Evolutionary conservation across 2,113 vertebrate genomes (phyloP), one percentile per base, ranked within the genome.

Genomic region (Chaetodon auriga): DNA sequence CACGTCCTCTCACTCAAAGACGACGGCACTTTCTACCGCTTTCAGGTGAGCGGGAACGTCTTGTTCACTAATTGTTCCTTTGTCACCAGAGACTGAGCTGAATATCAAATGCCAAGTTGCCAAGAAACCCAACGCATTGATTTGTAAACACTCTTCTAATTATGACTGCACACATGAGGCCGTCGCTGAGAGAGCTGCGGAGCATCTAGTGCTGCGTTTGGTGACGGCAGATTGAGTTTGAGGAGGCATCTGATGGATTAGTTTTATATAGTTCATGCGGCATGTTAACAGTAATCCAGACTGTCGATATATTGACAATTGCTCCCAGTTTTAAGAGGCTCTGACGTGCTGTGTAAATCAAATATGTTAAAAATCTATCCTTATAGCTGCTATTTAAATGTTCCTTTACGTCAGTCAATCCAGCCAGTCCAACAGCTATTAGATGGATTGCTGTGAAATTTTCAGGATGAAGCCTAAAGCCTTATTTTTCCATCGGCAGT

Each of bases 1-100:
- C 98, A 99, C 0, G 97, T 99, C 64, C 97, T 99, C 76, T 96
- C 95, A 74, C 93, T 99, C 91, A 99, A 98, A 95, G 98, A 99
- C 15, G 98, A 99, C 8, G 96, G 98, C 45, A 97, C 98, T 0
- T 99, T 99, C 90, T 99, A 98, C 88, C 97, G 98, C 81, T 99
- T 99, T 87, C 98, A 99, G 97, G 98, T 99, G 93, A 93, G 96
- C 21, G 3, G 18, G 14, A 53, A n/a, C 43, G 10, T 45, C 8
- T n/a, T 51, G 49, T 30, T 30, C 30, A 3, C 30, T 30, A 30
- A 30, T 30, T 30, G 30, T 3, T 30, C 30, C 30, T 30, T 30
- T 30, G 30, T 2, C 30, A 30, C 30, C 30, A 18, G 38, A 71
- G 43, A 14, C 35, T 23, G 18, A 68, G 18, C 3, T 45, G 23